Base-by-base conservation (phyloP, 2,797 vertebrate genomes). In the Pipistrellus pipistrellus region DNA sequence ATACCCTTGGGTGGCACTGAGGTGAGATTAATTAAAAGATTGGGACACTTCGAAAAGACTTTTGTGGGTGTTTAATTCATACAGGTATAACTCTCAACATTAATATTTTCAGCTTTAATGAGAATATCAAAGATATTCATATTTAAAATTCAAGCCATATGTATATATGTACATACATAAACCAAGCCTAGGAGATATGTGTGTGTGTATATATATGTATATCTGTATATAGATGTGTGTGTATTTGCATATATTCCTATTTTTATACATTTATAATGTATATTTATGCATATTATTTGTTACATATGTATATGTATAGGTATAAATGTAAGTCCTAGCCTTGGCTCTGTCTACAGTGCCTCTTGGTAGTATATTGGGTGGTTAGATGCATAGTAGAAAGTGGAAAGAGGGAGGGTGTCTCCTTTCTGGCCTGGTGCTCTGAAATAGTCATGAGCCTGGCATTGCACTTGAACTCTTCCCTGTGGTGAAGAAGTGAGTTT, bases 11-110 rank as follows among this genome's bases (percentile, higher is more conserved):
- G 81, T 93, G 91, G 72, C 73, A 95, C 32, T 87, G 95, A 96
- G 91, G 93, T 97, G 97, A 97, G 95, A 94, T 97, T 97, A 97
- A 97, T 97, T 94, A 98, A 97, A 96, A 94, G 95, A 97, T 96
- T 93, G 95, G 68, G 88, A 62, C 71, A 96, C 93, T 94, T 95
- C 95, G 71, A 91, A 75, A 93, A 88, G 85, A 89, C 83, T 97
- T 97, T 90, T 90, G 86, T 92, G 95, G 25, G 73, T 89, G 96
- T 94, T 97, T 97, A 81, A 95, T 95, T 97, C 92, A 93, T 96
- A 82, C 94, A 97, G 71, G 82, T 96, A 72, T 95, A 97, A 95
- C 88, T 96, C 97, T 92, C 92, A 93, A 92, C 94, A 97, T 97
- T 96, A 95, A 62, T 96, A 96, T 97, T 96, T 97, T 93, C 91